Evolutionary conservation across 1,140 invertebrate genomes (phyloP).

Genomic region (Akabosia matsudoensis): DNA sequence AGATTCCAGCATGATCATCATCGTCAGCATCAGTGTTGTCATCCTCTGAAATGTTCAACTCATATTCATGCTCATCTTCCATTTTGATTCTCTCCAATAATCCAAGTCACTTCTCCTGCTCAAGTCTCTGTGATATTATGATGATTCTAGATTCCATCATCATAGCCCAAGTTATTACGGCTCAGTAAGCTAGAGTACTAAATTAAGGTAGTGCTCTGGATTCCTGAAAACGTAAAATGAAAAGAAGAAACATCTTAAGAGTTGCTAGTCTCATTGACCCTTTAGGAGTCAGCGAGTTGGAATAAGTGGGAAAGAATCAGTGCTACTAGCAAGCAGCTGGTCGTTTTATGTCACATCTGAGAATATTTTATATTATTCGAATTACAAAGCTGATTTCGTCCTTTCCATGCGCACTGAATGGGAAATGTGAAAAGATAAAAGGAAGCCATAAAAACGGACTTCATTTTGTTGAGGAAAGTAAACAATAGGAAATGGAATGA

Average conservation of each 20-base stretch:
- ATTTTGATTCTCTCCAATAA: background rate
- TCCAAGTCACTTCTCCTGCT: background rate
- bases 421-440: too few relatives aligned
- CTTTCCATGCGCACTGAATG: too few relatives aligned
- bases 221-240: too few relatives aligned
- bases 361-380: too few relatives aligned
- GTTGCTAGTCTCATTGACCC: background rate
- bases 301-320: conserved; percentile 2
- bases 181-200: background rate
- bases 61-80: background rate
- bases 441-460: too few relatives aligned
- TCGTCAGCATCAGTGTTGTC: background rate
- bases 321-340: too few relatives aligned
- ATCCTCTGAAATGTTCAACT: background rate
- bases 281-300: background rate
- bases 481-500: too few relatives aligned
- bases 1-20: background rate
- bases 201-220: too few relatives aligned
- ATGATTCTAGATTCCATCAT: background rate
- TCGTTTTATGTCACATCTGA: too few relatives aligned
- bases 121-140: background rate
- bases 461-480: too few relatives aligned
- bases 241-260: too few relatives aligned
- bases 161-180: background rate
- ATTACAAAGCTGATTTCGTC: too few relatives aligned